A percentile compares a stretch with the other conserved stretches of the same genome.
Evolutionary conservation across 2,888 invertebrate genomes (phyloP).

Genomic region (Callimorpha dominula): DNA sequence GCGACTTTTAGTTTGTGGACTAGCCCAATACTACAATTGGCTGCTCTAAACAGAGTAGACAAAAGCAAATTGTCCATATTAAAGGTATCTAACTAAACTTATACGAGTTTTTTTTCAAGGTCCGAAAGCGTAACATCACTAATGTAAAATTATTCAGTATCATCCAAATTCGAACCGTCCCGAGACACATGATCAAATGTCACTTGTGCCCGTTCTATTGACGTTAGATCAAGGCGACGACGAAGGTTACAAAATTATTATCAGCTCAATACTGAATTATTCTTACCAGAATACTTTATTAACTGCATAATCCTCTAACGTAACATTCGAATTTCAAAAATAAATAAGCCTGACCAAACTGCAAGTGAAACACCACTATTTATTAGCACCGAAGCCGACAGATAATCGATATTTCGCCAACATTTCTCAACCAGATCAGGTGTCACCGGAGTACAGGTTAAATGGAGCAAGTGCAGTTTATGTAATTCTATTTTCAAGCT

Average conservation of each 20-base stretch:
- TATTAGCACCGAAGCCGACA: conserved; percentile 10
- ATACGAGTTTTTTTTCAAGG: not conserved
- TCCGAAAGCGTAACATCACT: not conserved
- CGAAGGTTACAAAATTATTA: not conserved
- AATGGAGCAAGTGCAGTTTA: conserved; percentile 62
- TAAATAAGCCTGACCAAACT: conserved; percentile 14
- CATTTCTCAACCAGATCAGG: conserved; percentile 43
- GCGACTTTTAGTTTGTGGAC: no score
- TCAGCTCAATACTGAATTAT: not conserved
- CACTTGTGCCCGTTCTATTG: not conserved
- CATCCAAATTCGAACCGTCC: not conserved
- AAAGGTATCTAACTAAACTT: no score
- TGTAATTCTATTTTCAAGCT: conserved; percentile 44
- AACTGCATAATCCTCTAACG: not conserved
- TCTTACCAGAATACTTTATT: not conserved
- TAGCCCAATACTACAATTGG: no score
- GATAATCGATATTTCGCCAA: conserved; percentile 47
- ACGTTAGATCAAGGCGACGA: not conserved
- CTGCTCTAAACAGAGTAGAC: no score
- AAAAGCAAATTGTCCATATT: no score
- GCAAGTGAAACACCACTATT: conserved; percentile 33
- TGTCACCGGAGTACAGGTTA: conserved; percentile 53
- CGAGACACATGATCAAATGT: not conserved
- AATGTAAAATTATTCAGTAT: conserved; percentile 1
- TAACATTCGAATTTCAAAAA: not conserved